Percentiles rank a stretch among this genome's conserved stretches.
Conservation (phyloP, 1,140 invertebrate species). For the Scaptomyza hsui region DNA sequence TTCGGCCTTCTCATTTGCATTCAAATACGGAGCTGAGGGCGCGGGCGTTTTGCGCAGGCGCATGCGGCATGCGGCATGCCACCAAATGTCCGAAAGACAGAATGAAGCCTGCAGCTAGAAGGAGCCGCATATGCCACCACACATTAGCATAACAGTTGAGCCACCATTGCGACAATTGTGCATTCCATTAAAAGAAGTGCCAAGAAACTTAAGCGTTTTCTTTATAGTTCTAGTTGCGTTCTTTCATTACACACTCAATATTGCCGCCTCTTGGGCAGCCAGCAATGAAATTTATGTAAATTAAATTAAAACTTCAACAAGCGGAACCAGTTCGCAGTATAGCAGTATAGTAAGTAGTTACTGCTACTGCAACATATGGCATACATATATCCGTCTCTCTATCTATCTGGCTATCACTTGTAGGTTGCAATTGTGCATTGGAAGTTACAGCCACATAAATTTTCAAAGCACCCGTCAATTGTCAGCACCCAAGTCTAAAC, state of each 20-base stretch:
- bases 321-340: conserved; percentile 56
- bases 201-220: conserved; percentile 21
- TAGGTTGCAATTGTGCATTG: conserved; percentile 38
- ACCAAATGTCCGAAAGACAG: conserved; percentile 1
- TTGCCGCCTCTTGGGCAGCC: conserved; percentile 48
- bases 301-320: conserved; percentile 75
- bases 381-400: no score
- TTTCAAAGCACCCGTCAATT: conserved; percentile 54
- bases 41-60: conserved; percentile 33
- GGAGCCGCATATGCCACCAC: conserved; percentile 32
- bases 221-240: neutral
- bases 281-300: conserved; percentile 81
- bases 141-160: conserved; percentile 59
- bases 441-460: conserved; percentile 67
- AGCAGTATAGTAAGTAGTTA: no score
- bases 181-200: conserved; percentile 1
- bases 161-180: conserved; percentile 37
- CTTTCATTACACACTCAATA: conserved; percentile 1
- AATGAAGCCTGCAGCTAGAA: no score
- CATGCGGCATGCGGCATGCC: conserved; percentile 2
- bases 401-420: neutral
- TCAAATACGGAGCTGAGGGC: conserved; percentile 21
- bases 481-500: conserved; percentile 50
- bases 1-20: conserved; percentile 67
- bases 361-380: conserved; percentile 57